phyloP scores from a whole-genome alignment of 2,797 vertebrate genomes.

The Ctenopoma kingsleyae region DNA sequence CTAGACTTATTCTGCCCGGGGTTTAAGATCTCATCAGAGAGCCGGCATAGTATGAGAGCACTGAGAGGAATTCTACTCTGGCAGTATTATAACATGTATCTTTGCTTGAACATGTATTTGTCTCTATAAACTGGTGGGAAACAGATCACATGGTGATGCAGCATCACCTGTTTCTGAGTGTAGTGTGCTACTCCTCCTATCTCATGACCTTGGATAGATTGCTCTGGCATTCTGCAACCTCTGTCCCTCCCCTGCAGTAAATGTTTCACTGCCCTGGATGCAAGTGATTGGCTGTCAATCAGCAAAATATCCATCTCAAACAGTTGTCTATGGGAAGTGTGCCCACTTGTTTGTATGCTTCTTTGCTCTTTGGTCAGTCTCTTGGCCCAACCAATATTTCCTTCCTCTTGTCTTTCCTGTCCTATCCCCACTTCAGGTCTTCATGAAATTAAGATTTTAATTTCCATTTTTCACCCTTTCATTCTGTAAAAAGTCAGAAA shows the following conservation, averaged over 20 bases:
- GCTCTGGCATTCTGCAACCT: slow-evolving; percentile 39
- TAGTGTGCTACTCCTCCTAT: slow-evolving; percentile 59
- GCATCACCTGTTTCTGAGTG: slow-evolving; percentile 31
- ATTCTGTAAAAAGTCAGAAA: no score
- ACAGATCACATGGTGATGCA: slow-evolving; percentile 44
- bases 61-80: not conserved
- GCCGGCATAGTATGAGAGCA: not conserved
- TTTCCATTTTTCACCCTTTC: no score
- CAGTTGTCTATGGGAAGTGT: not conserved
- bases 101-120: not conserved
- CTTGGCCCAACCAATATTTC: not conserved
- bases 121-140: slow-evolving; percentile 38
- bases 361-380: not conserved
- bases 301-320: slow-evolving; percentile 18
- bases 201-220: slow-evolving; percentile 74
- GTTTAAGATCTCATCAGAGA: slow-evolving; percentile 54
- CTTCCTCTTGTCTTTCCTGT: not conserved
- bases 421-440: no score
- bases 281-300: slow-evolving; percentile 53
- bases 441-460: no score
- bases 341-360: not conserved
- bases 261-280: slow-evolving; percentile 57
- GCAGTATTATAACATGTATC: not conserved
- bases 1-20: slow-evolving; percentile 24
- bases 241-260: slow-evolving; percentile 42